These are phyloP conservation scores for Caretta caretta DNA, from an alignment of 2,113 vertebrate genomes.

Conservation along the genomic window DNA sequence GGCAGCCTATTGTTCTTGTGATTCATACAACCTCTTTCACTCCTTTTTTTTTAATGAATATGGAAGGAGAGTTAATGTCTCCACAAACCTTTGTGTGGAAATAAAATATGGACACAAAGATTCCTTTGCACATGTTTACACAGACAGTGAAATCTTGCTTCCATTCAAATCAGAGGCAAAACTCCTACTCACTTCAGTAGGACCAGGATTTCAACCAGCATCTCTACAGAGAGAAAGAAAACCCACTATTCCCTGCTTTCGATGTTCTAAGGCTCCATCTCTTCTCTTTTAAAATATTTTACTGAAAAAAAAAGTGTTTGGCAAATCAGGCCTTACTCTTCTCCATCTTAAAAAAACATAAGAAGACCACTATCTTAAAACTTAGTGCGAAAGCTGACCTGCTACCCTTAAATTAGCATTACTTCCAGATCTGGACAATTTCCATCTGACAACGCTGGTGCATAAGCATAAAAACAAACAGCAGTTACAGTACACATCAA, in stretches of 20 bases:
- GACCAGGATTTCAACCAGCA: neutral
- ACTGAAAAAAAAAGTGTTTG: neutral
- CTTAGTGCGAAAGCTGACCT: neutral
- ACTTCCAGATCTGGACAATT: neutral
- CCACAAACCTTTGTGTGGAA: neutral
- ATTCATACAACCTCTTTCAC: neutral
- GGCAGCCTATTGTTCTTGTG: neutral
- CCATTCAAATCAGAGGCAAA: neutral
- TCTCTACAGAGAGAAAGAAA: neutral
- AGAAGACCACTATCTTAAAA: neutral
- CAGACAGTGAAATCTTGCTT: neutral
- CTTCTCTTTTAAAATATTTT: neutral
- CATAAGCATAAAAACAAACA: neutral
- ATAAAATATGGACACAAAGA: neutral
- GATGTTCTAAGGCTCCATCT: neutral
- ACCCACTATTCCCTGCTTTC: neutral
- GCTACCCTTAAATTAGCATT: neutral
- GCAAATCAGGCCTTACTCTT: neutral
- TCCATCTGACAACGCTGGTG: constrained; percentile 1
- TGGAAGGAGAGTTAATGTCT: neutral
- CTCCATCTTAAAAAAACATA: neutral
- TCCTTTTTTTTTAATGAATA: neutral
- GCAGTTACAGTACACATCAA: neutral
- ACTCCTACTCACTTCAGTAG: neutral
- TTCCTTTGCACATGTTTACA: neutral